Evolutionary conservation across 2,113 vertebrate genomes (phyloP), one percentile per base, ranked within the genome.

Genomic region (Balaeniceps rex): DNA sequence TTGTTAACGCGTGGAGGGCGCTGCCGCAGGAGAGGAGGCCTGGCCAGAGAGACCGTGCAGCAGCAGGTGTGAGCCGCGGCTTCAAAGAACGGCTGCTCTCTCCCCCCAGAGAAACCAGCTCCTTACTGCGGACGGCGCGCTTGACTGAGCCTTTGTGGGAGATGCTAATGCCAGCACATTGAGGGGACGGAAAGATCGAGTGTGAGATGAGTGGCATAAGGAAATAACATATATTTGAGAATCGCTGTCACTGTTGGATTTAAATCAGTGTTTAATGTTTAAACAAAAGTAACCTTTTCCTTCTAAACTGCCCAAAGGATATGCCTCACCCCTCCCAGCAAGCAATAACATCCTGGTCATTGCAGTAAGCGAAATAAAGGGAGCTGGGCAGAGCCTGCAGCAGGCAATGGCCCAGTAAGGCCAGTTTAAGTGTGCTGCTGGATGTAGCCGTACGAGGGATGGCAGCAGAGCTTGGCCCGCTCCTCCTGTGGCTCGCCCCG

Each of bases 1-100:
- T 98, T 99, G 99, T 94, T 99, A 98, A 98, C 97, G 91, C 90
- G 89, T 92, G 92, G 66, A 83, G 90, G 93, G 96, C n/a, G 96
- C 95, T 90, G 95, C 97, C 93, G 96, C 93, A 89, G 76, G 86
- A 95, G 55, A 74, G 91, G 89, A 97, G 94, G 91, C 95, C 95
- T 82, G 91, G 93, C 91, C 93, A 51, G 94, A 98, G 92, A 93
- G 97, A 97, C 97, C 90, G 90, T 82, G 93, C 97, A 36, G 93
- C 94, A 85, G 93, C 94, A 70, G 95, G 96, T 78, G 96, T 66
- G 91, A 97, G 94, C 95, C 88, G 75, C 86, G 75, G 92, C 96
- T 93, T 92, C 95, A 83, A n/a, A 94, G 92, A 96, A 88, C 96
- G 94, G 96, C 93, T 92, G 96, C 91, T 91, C 92, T 74, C 49